phyloP scores from a whole-genome alignment of 2,797 vertebrate species.

The Enteromius fasciolatus region DNA sequence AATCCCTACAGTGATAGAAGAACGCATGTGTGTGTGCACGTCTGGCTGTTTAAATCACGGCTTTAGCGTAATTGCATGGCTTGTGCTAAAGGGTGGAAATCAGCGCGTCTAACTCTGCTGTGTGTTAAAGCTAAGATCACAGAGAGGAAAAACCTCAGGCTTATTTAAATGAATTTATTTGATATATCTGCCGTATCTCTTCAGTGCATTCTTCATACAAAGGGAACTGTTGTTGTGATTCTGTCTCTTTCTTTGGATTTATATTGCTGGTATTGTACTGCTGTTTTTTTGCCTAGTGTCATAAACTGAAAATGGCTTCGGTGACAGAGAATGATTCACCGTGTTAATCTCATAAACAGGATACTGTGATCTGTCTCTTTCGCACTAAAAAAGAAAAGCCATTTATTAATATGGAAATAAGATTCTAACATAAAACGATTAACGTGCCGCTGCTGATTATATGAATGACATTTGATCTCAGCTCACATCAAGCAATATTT shows the following conservation, averaged over 20 bases:
- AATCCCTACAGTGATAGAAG: neutral
- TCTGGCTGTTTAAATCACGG: slow-evolving; percentile 61
- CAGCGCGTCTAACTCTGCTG: slow-evolving; percentile 42
- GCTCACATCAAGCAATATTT: neutral
- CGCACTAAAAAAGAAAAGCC: neutral
- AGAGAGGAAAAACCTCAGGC: slow-evolving; percentile 26
- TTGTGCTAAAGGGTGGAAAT: slow-evolving; percentile 50
- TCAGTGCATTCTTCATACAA: neutral
- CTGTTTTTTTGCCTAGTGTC: neutral
- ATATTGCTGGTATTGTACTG: slow-evolving; percentile 6
- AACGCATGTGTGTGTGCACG: slow-evolving; percentile 37
- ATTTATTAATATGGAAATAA: slow-evolving; percentile 59
- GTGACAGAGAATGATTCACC: slow-evolving; percentile 33
- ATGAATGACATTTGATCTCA: neutral
- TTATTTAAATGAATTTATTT: slow-evolving; percentile 27
- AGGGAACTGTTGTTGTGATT: slow-evolving; percentile 8
- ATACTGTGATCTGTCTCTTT: slow-evolving; percentile 62
- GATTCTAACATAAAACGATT: neutral
- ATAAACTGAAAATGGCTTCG: slow-evolving; percentile 2
- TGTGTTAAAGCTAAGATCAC: slow-evolving; percentile 54
- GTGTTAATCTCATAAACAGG: neutral
- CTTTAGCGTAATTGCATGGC: slow-evolving; percentile 63
- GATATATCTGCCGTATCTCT: slow-evolving; percentile 5
- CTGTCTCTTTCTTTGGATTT: slow-evolving; percentile 24
- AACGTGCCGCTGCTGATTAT: neutral